phyloP scores from a whole-genome alignment of 2,888 invertebrate genomes.

The Chloroclysta siterata region DNA sequence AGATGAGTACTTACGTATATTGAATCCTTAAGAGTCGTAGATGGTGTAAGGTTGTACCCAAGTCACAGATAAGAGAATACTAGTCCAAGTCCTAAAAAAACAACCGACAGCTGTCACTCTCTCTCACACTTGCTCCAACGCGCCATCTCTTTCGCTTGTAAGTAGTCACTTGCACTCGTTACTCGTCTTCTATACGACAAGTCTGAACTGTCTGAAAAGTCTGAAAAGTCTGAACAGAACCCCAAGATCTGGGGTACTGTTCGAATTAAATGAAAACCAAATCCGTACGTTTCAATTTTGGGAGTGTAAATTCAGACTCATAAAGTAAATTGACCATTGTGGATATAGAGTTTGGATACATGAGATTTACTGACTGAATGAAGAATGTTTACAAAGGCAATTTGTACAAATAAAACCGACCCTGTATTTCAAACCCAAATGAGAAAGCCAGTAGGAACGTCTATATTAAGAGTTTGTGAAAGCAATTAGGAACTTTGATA shows the following conservation, averaged over 20 bases:
- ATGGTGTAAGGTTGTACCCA: not conserved
- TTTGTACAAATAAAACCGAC: constrained; percentile 17
- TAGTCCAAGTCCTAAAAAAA: not conserved
- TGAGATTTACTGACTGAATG: constrained; percentile 9
- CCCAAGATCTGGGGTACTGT: not conserved
- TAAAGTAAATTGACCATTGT: constrained; percentile 17
- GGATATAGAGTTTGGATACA: constrained; percentile 7
- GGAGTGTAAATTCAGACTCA: not conserved
- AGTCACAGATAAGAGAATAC: too few relatives aligned
- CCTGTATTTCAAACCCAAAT: constrained; percentile 17
- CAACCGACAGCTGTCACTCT: not conserved
- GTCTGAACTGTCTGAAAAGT: too few relatives aligned
- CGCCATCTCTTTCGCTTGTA: not conserved
- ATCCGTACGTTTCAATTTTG: constrained; percentile 2
- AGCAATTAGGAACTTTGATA: not conserved
- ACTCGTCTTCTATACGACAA: too few relatives aligned
- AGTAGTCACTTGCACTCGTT: not conserved
- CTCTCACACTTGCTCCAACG: not conserved
- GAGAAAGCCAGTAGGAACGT: not conserved
- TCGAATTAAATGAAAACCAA: not conserved
- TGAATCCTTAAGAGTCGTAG: not conserved
- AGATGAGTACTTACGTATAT: too few relatives aligned
- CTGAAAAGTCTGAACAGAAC: too few relatives aligned
- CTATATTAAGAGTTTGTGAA: not conserved
- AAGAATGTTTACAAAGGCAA: constrained; percentile 17